phyloP scores from a whole-genome alignment of 2,888 invertebrate genomes.

The Micoletzkya japonica region DNA sequence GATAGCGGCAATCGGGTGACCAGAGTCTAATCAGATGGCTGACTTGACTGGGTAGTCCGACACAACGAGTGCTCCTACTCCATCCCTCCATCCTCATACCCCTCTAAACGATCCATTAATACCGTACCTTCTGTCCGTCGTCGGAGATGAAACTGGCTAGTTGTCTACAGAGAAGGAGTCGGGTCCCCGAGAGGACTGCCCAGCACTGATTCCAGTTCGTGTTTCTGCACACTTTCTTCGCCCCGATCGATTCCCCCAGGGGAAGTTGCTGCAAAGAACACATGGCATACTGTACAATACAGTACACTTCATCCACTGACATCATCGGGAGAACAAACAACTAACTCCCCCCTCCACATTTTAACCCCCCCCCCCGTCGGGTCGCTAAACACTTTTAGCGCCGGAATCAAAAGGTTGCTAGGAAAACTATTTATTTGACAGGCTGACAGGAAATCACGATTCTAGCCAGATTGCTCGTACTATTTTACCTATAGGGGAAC shows the following conservation, averaged over 20 bases:
- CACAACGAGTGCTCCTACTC: background rate
- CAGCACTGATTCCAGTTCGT: conserved; percentile 25
- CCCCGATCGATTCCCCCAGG: conserved; percentile 16
- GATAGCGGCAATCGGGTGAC: too few relatives aligned
- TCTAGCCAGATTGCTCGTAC: too few relatives aligned
- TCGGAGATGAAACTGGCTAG: conserved; percentile 9
- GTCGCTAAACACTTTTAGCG: too few relatives aligned
- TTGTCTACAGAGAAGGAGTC: conserved; percentile 26
- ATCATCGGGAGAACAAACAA: too few relatives aligned
- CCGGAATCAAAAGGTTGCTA: background rate
- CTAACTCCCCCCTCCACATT: too few relatives aligned
- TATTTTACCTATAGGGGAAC: too few relatives aligned
- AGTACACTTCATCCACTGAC: too few relatives aligned
- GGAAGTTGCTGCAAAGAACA: conserved; percentile 23
- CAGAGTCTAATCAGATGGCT: too few relatives aligned
- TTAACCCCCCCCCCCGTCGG: too few relatives aligned
- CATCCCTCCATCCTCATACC: background rate
- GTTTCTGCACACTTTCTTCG: conserved; percentile 3
- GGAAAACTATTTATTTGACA: background rate
- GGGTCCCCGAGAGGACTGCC: conserved; percentile 14
- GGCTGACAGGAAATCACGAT: too few relatives aligned
- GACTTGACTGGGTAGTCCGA: too few relatives aligned
- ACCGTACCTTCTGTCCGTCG: conserved; percentile 22
- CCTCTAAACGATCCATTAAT: background rate
- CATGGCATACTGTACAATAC: too few relatives aligned